Base-by-base conservation (phyloP, 2,888 invertebrate species). In the Drosophila neonasuta region DNA sequence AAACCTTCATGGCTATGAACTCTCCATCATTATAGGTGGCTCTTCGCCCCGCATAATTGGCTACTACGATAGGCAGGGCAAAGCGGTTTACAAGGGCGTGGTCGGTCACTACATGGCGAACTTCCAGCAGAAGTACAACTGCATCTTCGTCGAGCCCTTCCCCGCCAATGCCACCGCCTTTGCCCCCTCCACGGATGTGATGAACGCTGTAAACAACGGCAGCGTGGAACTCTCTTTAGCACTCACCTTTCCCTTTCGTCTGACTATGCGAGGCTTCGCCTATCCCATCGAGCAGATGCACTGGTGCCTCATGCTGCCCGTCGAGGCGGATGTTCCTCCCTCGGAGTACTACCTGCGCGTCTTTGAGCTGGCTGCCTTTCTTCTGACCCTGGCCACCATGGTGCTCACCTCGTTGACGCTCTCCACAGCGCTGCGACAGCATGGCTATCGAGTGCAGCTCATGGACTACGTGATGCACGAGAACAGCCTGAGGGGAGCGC, bases 231-330 rank as follows among this genome's bases (percentile, higher is more conserved):
- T 89, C 4, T 88, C 89, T 1, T 60, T 82, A 13, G 85, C 62
- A 0, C 17, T 81, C 5, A 80, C 79, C 0, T 80, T 71, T 44
- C 78, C 85, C 0, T 13, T 49, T 0, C 58, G 2, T 0, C 7
- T 78, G 6, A 72, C 80, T 0, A 8, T 78, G 2, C 13, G 39
- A 0, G 79, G 81, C 0, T 85, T 57, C 5, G 69, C 80, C 0
- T 89, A 90, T 58, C 88, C 89, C 0, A 88, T 74, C n/a, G 89
- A 89, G 42, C 65, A 62, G 13, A 0, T 79, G 48, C 72, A 82
- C 24, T 84, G 79, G 79, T 89, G 89, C 20, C n/a, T 88, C 0
- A 80, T 89, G 86, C 36, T 89, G 24, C 89, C 90, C 0, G 58
- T 89, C 5, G 89, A 89, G 59, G 51, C 87, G 0, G 80, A 84